These are phyloP conservation scores for Apeira syringaria DNA, from an alignment of 2,888 invertebrate genomes.

Conservation along the genomic window DNA sequence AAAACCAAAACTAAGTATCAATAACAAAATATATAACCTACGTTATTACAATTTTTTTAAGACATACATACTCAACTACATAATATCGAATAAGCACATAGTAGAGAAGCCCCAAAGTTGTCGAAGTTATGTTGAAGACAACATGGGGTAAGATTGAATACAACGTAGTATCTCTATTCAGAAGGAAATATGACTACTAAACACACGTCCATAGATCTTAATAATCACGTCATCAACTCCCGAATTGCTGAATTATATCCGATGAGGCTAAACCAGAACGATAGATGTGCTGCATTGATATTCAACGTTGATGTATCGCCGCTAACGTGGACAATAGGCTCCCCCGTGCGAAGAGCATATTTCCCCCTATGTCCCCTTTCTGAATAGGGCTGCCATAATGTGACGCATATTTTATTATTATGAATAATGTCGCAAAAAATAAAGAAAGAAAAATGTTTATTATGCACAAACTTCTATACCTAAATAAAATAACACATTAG, in stretches of 20 bases:
- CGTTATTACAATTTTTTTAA: too few species aligned
- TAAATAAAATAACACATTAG: too few species aligned
- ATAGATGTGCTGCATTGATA: conserved; percentile 70
- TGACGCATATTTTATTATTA: not conserved
- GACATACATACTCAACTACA: too few species aligned
- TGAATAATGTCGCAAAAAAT: too few species aligned
- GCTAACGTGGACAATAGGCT: conserved; percentile 59
- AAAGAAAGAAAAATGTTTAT: too few species aligned
- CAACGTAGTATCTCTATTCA: conserved; percentile 20
- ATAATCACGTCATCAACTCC: conserved; percentile 63
- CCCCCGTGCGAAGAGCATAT: conserved; percentile 48
- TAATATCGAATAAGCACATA: too few species aligned
- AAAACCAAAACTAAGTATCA: too few species aligned
- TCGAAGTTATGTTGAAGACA: too few species aligned
- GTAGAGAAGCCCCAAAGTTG: too few species aligned
- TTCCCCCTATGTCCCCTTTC: conserved; percentile 47
- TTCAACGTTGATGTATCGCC: conserved; percentile 72
- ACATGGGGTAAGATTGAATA: not conserved
- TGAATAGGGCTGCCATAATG: conserved; percentile 43
- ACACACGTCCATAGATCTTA: conserved; percentile 46
- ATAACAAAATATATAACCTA: too few species aligned
- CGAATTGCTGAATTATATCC: conserved; percentile 64
- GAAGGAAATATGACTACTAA: conserved; percentile 32
- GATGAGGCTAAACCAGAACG: conserved; percentile 51
- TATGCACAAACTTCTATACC: too few species aligned